A percentile compares a stretch with the other conserved stretches of the same genome.
These are phyloP conservation scores for Busseola fusca DNA, from an alignment of 2,888 invertebrate genomes.

Conservation along the genomic window DNA sequence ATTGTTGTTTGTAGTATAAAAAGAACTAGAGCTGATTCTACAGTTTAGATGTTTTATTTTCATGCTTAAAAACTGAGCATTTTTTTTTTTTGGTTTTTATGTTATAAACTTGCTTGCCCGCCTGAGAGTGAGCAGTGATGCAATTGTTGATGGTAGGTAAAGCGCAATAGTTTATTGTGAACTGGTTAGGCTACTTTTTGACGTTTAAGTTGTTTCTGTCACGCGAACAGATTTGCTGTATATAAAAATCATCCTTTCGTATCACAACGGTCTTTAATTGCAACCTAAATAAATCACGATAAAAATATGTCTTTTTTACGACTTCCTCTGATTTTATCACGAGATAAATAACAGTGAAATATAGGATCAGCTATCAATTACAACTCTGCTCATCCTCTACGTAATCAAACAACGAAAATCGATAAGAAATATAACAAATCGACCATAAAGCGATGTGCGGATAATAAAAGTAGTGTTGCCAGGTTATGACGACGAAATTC, in stretches of 20 bases:
- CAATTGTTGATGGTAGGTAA: too few species aligned
- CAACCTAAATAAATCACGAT: background rate
- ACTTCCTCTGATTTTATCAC: background rate
- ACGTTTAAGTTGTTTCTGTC: background rate
- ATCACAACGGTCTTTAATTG: background rate
- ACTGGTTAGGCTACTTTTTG: background rate
- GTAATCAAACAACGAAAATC: constrained; percentile 38
- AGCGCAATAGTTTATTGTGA: too few species aligned
- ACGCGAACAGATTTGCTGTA: too few species aligned
- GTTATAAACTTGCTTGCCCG: too few species aligned
- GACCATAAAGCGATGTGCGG: constrained; percentile 54
- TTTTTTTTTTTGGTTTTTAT: too few species aligned
- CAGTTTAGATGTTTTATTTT: background rate
- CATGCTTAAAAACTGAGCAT: background rate
- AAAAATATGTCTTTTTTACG: background rate
- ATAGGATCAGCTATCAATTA: constrained; percentile 13
- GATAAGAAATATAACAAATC: constrained; percentile 61
- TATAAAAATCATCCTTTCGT: background rate
- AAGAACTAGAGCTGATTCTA: too few species aligned
- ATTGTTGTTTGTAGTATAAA: background rate
- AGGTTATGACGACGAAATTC: constrained; percentile 60
- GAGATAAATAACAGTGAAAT: constrained; percentile 1
- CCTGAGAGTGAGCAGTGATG: too few species aligned
- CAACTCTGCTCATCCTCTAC: constrained; percentile 5
- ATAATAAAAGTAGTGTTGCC: constrained; percentile 65